Percentiles rank a stretch among this genome's conserved stretches.
phyloP scores from a whole-genome alignment of 2,888 invertebrate species.

The Athripsodes cinereus region DNA sequence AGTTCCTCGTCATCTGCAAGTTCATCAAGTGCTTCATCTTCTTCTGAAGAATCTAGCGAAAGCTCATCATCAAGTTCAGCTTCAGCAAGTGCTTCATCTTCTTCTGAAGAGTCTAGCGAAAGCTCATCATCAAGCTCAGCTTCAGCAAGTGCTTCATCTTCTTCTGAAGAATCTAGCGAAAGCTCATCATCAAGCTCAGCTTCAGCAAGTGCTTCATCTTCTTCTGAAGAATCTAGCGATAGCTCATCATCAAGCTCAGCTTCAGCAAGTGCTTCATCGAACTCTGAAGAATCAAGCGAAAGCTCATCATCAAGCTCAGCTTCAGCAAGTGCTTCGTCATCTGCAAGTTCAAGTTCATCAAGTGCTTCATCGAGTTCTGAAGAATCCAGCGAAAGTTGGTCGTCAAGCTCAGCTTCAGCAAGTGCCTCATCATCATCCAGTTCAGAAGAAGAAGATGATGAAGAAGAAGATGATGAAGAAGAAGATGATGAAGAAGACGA shows the following conservation, averaged over 20 bases:
- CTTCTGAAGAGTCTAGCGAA: too few species aligned
- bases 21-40: background rate
- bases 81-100: too few species aligned
- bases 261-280: background rate
- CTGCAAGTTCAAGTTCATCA: background rate
- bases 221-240: background rate
- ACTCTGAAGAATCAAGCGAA: too few species aligned
- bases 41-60: background rate
- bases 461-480: background rate
- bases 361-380: background rate
- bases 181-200: slow-evolving; percentile 3
- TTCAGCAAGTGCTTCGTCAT: background rate
- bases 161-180: too few species aligned
- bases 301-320: background rate
- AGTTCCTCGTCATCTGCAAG: too few species aligned
- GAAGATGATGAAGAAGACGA: too few species aligned
- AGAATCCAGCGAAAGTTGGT: background rate
- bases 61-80: background rate
- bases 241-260: background rate
- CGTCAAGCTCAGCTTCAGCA: too few species aligned
- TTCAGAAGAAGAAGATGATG: background rate
- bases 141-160: background rate
- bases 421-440: background rate
- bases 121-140: background rate
- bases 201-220: background rate